Conservation (phyloP, 2,888 invertebrate species). For the Drosophila rellima region DNA sequence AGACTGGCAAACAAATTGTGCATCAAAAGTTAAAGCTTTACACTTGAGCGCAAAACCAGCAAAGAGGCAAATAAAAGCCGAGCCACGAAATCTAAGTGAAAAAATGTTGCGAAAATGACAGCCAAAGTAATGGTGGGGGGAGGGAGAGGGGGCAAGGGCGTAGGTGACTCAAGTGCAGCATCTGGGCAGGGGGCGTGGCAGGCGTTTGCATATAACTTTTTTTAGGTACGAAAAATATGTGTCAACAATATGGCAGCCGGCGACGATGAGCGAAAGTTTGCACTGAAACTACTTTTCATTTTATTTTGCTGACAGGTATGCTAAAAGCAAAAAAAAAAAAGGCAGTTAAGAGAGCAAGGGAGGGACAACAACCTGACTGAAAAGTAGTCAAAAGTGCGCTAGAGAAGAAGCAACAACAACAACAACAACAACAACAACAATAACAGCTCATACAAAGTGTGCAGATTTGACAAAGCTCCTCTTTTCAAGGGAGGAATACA, state of each 20-base stretch:
- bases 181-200: conserved; percentile 28
- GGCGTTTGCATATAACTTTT: conserved; percentile 59
- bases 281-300: conserved; percentile 79
- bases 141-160: conserved; percentile 5
- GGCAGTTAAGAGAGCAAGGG: neutral
- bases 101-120: conserved; percentile 58
- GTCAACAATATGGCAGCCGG: conserved; percentile 76
- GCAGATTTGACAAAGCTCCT: conserved; percentile 46
- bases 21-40: conserved; percentile 76
- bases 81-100: conserved; percentile 50
- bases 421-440: conserved; percentile 14
- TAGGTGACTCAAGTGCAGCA: conserved; percentile 42
- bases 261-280: conserved; percentile 78
- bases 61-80: conserved; percentile 52
- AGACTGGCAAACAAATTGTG: conserved; percentile 70
- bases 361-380: conserved; percentile 15
- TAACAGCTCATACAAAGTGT: conserved; percentile 36
- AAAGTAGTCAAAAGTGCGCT: conserved; percentile 64
- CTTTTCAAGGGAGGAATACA: conserved; percentile 6
- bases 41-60: conserved; percentile 52
- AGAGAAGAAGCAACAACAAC: conserved; percentile 26
- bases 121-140: conserved; percentile 59
- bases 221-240: conserved; percentile 66
- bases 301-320: conserved; percentile 79
- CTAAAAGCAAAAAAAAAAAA: conserved; percentile 72